phyloP scores from a whole-genome alignment of 2,797 vertebrate genomes.

The Nannoperca obscura region DNA sequence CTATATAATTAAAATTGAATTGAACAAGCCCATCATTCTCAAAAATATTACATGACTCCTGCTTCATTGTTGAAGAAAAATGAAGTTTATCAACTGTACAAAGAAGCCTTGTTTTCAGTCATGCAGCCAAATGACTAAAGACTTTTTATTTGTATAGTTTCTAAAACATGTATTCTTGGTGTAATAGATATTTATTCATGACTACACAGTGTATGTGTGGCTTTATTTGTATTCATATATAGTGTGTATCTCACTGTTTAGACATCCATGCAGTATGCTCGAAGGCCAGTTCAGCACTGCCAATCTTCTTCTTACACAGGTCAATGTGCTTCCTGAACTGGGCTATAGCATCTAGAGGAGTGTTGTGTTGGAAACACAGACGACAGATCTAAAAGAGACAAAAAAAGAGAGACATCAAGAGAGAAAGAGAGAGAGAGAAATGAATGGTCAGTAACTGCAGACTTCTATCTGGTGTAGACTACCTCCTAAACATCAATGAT shows the following conservation, averaged over 20 bases:
- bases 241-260: constrained; percentile 90
- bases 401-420: neutral
- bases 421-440: neutral
- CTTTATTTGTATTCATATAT: too few species aligned
- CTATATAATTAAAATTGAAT: too few species aligned
- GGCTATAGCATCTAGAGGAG: constrained; percentile 96
- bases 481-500: neutral
- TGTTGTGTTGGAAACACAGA: constrained; percentile 98
- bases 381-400: constrained; percentile 90
- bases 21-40: neutral
- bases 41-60: neutral
- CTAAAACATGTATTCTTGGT: neutral
- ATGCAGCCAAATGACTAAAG: neutral
- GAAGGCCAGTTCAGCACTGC: constrained; percentile 94
- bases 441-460: neutral
- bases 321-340: constrained; percentile 98
- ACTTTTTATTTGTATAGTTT: neutral
- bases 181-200: neutral
- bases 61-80: neutral
- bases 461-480: neutral
- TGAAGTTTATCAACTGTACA: neutral
- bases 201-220: neutral
- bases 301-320: constrained; percentile 97
- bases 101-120: neutral
- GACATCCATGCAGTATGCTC: constrained; percentile 99